Conservation (phyloP, 2,888 invertebrate species). For the Euzophera pinguis region DNA sequence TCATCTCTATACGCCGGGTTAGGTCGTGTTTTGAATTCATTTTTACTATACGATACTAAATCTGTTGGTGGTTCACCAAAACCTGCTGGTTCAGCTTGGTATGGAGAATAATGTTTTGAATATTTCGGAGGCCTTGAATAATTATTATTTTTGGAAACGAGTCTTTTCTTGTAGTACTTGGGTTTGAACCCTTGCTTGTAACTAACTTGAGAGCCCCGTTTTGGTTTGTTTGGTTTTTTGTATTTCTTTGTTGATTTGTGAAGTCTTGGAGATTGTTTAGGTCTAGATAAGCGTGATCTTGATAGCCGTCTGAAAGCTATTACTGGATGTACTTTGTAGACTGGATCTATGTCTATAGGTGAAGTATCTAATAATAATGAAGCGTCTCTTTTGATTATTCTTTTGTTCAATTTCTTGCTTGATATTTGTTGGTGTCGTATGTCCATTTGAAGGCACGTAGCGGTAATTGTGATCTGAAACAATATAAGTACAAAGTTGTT, state of each 20-base stretch:
- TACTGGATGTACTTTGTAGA: conserved; percentile 42
- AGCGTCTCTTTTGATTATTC: conserved; percentile 46
- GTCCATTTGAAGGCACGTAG: conserved; percentile 34
- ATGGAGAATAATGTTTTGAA: conserved; percentile 24
- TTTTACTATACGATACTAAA: conserved; percentile 9
- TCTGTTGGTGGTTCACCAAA: conserved; percentile 62
- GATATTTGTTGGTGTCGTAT: conserved; percentile 28
- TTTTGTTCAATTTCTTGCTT: conserved; percentile 25
- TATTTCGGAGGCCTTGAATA: conserved; percentile 36
- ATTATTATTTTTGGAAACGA: conserved; percentile 27
- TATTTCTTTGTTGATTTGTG: conserved; percentile 41
- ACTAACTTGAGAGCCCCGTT: conserved; percentile 27
- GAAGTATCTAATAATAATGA: conserved; percentile 47
- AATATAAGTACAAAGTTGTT: too few species aligned
- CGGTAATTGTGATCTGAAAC: conserved; percentile 59
- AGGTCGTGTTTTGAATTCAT: conserved; percentile 24
- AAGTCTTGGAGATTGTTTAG: conserved; percentile 28
- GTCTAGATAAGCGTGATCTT: conserved; percentile 28
- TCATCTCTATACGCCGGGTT: conserved; percentile 43
- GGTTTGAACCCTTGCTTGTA: conserved; percentile 25
- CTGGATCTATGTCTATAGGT: conserved; percentile 39
- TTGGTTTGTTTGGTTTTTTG: conserved; percentile 38
- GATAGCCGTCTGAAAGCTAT: conserved; percentile 49
- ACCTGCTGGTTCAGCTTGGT: conserved; percentile 37
- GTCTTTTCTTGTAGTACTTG: not conserved